phyloP scores from a whole-genome alignment of 2,797 vertebrate genomes.

The Eidolon dupreanum region DNA sequence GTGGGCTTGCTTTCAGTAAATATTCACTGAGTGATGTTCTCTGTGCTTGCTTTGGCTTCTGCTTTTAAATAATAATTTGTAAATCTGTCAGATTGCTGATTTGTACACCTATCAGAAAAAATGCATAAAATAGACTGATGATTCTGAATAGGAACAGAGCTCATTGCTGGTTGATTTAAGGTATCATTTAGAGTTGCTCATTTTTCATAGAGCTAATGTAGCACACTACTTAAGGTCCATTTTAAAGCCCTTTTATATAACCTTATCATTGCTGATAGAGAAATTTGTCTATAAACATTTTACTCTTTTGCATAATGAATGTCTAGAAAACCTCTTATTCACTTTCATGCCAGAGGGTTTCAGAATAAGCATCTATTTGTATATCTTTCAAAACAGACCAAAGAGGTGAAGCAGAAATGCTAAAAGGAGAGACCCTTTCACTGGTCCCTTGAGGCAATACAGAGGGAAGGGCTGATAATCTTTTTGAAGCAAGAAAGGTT shows the following conservation, averaged over 20 bases:
- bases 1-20: neutral
- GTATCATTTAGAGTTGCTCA: neutral
- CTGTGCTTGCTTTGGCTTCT: neutral
- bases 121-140: neutral
- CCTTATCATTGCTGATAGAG: neutral
- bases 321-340: neutral
- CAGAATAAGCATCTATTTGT: neutral
- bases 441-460: neutral
- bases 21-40: neutral
- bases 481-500: neutral
- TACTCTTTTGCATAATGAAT: constrained; percentile 37
- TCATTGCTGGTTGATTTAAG: neutral
- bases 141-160: constrained; percentile 11
- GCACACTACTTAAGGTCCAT: neutral
- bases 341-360: neutral
- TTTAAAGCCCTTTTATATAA: constrained; percentile 31
- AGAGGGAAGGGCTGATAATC: neutral
- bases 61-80: neutral
- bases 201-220: constrained; percentile 22
- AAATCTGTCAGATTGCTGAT: neutral
- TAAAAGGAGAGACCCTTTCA: neutral
- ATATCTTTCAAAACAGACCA: neutral
- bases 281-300: constrained; percentile 14
- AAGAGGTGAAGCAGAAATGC: neutral
- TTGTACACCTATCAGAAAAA: constrained; percentile 29